phyloP scores from a whole-genome alignment of 2,113 vertebrate genomes.

The Hippocampus zosterae region DNA sequence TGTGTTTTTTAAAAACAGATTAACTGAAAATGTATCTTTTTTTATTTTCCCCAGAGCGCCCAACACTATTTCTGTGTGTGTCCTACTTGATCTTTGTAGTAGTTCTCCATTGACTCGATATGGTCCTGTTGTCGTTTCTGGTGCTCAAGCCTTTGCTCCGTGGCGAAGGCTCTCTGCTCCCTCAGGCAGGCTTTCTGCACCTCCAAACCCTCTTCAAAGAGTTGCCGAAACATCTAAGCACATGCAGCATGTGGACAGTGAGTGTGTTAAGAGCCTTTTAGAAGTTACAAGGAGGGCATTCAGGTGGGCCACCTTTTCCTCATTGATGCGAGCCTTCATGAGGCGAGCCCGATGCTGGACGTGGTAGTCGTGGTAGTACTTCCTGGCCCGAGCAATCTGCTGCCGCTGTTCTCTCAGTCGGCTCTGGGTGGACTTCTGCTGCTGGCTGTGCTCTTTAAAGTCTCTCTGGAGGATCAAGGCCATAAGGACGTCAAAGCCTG shows the following conservation, averaged over 20 bases:
- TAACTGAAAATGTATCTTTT: no score
- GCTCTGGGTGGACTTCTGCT: slow-evolving; percentile 80
- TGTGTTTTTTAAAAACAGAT: no score
- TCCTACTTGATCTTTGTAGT: slow-evolving; percentile 89
- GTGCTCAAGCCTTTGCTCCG: slow-evolving; percentile 80
- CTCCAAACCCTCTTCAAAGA: slow-evolving; percentile 90
- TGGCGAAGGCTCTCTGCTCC: slow-evolving; percentile 80
- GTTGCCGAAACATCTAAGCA: slow-evolving; percentile 83
- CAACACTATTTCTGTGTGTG: not conserved
- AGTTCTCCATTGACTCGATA: slow-evolving; percentile 91
- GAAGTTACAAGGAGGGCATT: not conserved
- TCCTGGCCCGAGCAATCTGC: slow-evolving; percentile 81
- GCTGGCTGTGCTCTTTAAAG: slow-evolving; percentile 77
- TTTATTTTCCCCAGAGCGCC: no score
- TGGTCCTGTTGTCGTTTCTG: slow-evolving; percentile 76
- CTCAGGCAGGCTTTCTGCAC: slow-evolving; percentile 84
- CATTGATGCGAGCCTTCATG: slow-evolving; percentile 82
- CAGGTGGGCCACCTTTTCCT: slow-evolving; percentile 77
- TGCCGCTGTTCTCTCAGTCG: slow-evolving; percentile 80
- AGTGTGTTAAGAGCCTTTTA: not conserved
- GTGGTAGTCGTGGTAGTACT: slow-evolving; percentile 84
- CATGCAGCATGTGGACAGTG: not conserved
- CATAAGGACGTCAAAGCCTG: not conserved
- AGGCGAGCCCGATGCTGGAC: slow-evolving; percentile 82
- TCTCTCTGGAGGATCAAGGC: slow-evolving; percentile 73